Evolutionary conservation across 2,113 vertebrate genomes (phyloP).

Genomic region (Nannospalax galili): DNA sequence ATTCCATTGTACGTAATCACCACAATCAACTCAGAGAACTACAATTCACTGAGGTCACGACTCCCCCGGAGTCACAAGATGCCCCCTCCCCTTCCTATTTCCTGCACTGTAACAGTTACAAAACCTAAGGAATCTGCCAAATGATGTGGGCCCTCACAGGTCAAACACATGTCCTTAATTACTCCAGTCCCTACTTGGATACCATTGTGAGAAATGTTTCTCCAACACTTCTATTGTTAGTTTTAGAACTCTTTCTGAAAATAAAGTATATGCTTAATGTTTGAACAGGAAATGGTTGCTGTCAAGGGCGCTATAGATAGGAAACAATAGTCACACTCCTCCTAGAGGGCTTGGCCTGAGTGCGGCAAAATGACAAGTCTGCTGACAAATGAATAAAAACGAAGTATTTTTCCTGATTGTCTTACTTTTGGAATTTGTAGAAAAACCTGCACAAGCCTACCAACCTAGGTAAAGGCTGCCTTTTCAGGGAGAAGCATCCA

Average conservation of each 20-base stretch:
- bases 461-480: conserved; percentile 25
- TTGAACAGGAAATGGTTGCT: conserved; percentile 16
- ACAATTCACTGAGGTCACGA: conserved; percentile 36
- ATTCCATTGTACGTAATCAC: conserved; percentile 66
- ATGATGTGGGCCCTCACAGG: background rate
- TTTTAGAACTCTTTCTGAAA: conserved; percentile 44
- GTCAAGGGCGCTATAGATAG: background rate
- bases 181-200: background rate
- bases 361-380: background rate
- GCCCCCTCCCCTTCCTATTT: background rate
- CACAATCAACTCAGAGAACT: conserved; percentile 54
- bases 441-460: background rate
- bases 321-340: background rate
- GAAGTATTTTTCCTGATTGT: conserved; percentile 32
- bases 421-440: conserved; percentile 34
- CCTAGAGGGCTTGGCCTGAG: conserved; percentile 14
- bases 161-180: conserved; percentile 41
- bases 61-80: conserved; percentile 63
- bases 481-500: background rate
- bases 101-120: conserved; percentile 29
- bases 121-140: conserved; percentile 12
- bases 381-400: conserved; percentile 53
- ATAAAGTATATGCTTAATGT: conserved; percentile 34
- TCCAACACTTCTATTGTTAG: background rate
- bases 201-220: conserved; percentile 16